Evolutionary conservation across 2,113 vertebrate species (phyloP).

Genomic region (Hyperopisus bebe): DNA sequence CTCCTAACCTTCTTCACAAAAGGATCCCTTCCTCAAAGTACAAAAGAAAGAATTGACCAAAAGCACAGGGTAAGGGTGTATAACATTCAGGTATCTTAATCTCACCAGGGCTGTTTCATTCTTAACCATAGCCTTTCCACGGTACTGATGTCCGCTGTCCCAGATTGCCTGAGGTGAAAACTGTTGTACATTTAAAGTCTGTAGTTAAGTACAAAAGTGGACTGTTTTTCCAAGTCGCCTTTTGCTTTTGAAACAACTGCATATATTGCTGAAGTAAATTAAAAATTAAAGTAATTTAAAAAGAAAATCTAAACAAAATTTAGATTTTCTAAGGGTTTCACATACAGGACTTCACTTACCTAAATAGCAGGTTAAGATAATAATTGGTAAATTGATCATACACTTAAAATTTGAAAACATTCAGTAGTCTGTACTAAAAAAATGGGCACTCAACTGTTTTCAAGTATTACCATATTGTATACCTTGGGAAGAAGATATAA

Average conservation of each 20-base stretch:
- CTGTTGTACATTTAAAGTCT: conserved; percentile 27
- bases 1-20: not conserved
- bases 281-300: conserved; percentile 50
- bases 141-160: not conserved
- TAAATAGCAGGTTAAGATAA: conserved; percentile 61
- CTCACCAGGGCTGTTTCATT: not conserved
- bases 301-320: conserved; percentile 37
- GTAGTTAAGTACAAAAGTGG: conserved; percentile 31
- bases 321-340: conserved; percentile 62
- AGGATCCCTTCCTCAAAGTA: not conserved
- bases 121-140: not conserved
- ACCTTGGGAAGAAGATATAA: conserved; percentile 52
- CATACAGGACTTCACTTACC: conserved; percentile 63
- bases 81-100: conserved; percentile 11
- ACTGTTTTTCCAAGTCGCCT: conserved; percentile 34
- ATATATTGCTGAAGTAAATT: conserved; percentile 62
- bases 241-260: conserved; percentile 54
- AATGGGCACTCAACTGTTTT: conserved; percentile 45
- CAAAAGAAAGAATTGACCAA: not conserved
- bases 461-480: conserved; percentile 65
- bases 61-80: not conserved
- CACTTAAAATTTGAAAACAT: conserved; percentile 58
- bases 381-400: conserved; percentile 56
- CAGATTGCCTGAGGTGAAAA: conserved; percentile 18
- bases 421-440: conserved; percentile 21